These are phyloP conservation scores for Poecilia gillii DNA, from an alignment of 2,797 vertebrate species.

Conservation along the genomic window DNA sequence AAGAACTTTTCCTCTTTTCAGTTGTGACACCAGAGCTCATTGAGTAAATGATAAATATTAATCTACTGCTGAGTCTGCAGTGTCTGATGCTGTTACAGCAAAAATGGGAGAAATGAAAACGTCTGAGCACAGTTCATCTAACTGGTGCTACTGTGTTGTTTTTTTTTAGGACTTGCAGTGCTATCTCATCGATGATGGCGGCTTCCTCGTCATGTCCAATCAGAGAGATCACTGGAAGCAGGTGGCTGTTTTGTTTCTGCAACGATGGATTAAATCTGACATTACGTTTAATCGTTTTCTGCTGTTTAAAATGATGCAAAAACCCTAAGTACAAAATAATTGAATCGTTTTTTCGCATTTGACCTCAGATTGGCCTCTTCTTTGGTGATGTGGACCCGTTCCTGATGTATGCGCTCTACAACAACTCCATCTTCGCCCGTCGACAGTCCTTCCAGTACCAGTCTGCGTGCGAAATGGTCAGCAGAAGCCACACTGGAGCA, in stretches of 20 bases:
- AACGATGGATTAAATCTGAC: background rate
- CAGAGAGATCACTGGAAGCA: conserved; percentile 97
- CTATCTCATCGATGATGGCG: conserved; percentile 96
- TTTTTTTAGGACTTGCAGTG: conserved; percentile 90
- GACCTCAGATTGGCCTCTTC: conserved; percentile 92
- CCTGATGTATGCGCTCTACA: conserved; percentile 96
- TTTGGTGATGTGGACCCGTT: conserved; percentile 96
- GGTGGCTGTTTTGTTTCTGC: conserved; percentile 69
- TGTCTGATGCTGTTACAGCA: background rate
- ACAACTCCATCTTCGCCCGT: conserved; percentile 92
- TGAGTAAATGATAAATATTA: background rate
- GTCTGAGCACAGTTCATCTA: background rate
- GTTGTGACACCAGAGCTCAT: background rate
- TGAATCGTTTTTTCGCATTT: background rate
- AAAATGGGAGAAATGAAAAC: background rate
- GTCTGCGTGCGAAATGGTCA: conserved; percentile 90
- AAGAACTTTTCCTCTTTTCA: conserved; percentile 48
- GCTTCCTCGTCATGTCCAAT: conserved; percentile 98
- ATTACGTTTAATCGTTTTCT: background rate
- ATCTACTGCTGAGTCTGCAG: background rate
- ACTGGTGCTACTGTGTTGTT: background rate
- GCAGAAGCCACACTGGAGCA: conserved; percentile 92
- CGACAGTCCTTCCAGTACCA: conserved; percentile 95
- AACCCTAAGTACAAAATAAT: background rate
- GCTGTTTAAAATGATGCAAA: background rate